A percentile compares a stretch with the other conserved stretches of the same genome.
These are phyloP conservation scores for Stenodema calcarata DNA, from an alignment of 2,888 invertebrate genomes.

Conservation along the genomic window DNA sequence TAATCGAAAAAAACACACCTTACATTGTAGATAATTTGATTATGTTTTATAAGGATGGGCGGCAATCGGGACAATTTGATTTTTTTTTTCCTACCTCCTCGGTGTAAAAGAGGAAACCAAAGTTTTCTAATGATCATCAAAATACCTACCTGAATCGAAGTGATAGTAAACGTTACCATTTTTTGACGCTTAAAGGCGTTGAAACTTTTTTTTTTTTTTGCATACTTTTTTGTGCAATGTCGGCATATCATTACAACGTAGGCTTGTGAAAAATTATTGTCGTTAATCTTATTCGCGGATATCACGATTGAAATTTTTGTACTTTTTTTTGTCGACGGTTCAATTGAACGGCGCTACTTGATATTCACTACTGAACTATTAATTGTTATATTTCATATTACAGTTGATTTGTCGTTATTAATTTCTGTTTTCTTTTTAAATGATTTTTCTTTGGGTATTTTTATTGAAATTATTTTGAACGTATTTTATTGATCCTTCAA, in stretches of 20 bases:
- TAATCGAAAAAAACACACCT: background rate
- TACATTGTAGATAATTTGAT: background rate
- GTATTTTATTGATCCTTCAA: no score
- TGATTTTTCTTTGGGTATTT: no score
- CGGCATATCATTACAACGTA: background rate
- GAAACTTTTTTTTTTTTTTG: background rate
- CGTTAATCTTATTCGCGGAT: no score
- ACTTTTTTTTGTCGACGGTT: no score
- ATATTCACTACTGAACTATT: no score
- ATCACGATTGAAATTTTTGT: no score
- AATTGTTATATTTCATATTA: no score
- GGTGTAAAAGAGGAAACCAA: background rate
- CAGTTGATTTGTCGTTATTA: no score
- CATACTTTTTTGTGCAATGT: conserved; percentile 6
- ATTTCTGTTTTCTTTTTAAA: no score
- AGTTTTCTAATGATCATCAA: conserved; percentile 16
- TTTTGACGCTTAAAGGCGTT: background rate
- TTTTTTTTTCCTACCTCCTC: background rate
- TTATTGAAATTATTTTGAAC: no score
- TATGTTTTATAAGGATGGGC: conserved; percentile 40
- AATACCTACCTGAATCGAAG: conserved; percentile 16
- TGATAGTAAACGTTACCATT: conserved; percentile 41
- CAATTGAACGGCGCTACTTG: no score
- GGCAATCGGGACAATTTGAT: conserved; percentile 25
- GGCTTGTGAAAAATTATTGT: background rate